Base-by-base conservation (phyloP, 2,888 invertebrate species). In the Microctonus aethiopoides region DNA sequence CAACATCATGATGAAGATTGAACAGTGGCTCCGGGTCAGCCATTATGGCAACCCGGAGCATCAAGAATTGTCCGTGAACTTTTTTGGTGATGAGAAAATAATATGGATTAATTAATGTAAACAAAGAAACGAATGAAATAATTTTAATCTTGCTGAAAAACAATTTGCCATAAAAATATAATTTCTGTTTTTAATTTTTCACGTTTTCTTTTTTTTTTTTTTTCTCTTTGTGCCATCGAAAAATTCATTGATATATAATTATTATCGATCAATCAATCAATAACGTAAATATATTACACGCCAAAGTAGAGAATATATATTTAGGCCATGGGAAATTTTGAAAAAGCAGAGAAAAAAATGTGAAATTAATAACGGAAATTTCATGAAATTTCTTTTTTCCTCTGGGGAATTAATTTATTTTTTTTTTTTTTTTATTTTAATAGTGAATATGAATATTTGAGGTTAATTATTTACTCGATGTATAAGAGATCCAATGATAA, bases 1-100 rank as follows among this genome's bases (percentile, higher is more conserved):
- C 90, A 92, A 0, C 91, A 92, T 13, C 88, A 91, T 51, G 94
- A 93, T 87, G 93, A 94, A 72, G 94, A 94, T 90, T 94, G 94
- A 94, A 90, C 89, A 87, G 88, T 90, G 88, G 90, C 90, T 80
- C 88, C 87, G 86, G 86, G 86, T 84, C 85, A 82, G 84, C 85
- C 85, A 62, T 76, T 83, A 68, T 86, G 86, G 86, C 86, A 83
- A 72, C 86, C 86, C 86, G 86, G 86, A 86, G 85, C 86, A 41
- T 73, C 76, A 65, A 74, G 75, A 76, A 68, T 74, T 57, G 68
- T 75, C 67, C 84, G 85, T 78, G 86, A 86, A 80, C 78, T 85
- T 73, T 86, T 83, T 74, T 86, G 86, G 84, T 86, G 84, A 81
- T 73, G 39, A 59, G 26, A 59, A 26, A n/a, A n/a, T n/a, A n/a